Evolutionary conservation across 2,113 vertebrate species (phyloP).

Genomic region (Myxocyprinus asiaticus): DNA sequence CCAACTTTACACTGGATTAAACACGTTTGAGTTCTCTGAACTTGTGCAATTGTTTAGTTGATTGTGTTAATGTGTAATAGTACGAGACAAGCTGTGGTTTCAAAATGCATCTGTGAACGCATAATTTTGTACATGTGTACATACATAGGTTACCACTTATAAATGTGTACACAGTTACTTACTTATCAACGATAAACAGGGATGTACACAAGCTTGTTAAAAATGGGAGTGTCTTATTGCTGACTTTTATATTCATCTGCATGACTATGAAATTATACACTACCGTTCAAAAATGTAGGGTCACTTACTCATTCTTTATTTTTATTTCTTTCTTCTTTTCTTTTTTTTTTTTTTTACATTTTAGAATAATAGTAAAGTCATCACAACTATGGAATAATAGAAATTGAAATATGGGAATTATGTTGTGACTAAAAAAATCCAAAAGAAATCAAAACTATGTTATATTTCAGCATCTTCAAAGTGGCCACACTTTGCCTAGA

Average conservation of each 20-base stretch:
- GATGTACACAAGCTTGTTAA: slow-evolving; percentile 13
- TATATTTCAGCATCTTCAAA: too few relatives aligned
- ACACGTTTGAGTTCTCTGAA: slow-evolving; percentile 2
- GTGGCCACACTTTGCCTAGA: too few relatives aligned
- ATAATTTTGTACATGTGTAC: background rate
- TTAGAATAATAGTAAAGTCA: too few relatives aligned
- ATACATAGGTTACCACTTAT: background rate
- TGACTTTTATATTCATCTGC: slow-evolving; percentile 16
- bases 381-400: too few relatives aligned
- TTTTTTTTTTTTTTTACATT: too few relatives aligned
- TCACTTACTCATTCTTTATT: too few relatives aligned
- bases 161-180: slow-evolving; percentile 5
- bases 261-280: too few relatives aligned
- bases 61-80: background rate
- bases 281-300: too few relatives aligned
- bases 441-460: too few relatives aligned
- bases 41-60: background rate
- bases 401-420: too few relatives aligned
- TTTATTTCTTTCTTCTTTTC: too few relatives aligned
- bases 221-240: slow-evolving; percentile 10
- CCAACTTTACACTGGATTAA: background rate
- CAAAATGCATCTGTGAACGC: background rate
- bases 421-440: too few relatives aligned
- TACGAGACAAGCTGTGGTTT: background rate
- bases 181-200: slow-evolving; percentile 17